Conservation (phyloP, 2,888 invertebrate species). For the Cynaeus angustus region DNA sequence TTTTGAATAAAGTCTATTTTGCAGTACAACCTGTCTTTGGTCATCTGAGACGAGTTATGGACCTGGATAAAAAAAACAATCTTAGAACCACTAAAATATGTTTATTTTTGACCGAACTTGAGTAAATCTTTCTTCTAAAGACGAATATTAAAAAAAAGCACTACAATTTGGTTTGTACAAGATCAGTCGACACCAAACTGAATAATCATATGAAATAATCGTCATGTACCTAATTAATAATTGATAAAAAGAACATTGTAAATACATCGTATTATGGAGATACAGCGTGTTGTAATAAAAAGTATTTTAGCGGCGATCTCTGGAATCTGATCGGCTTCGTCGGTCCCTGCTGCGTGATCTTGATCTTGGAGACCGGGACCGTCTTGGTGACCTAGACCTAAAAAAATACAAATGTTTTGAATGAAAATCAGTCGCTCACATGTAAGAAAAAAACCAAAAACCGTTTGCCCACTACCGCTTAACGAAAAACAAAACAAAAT, state of each 20-base stretch:
- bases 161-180: conserved; percentile 20
- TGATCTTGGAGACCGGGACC: conserved; percentile 70
- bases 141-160: conserved; percentile 10
- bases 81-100: conserved; percentile 24
- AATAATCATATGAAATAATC: conserved; percentile 23
- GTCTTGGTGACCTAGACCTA: conserved; percentile 71
- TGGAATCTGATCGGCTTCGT: conserved; percentile 75
- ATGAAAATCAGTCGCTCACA: conserved; percentile 8
- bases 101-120: conserved; percentile 29
- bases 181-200: conserved; percentile 16
- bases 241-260: conserved; percentile 32
- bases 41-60: background rate
- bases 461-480: conserved; percentile 38
- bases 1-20: conserved; percentile 18
- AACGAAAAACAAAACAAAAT: conserved; percentile 28
- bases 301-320: conserved; percentile 73
- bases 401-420: conserved; percentile 53
- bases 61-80: background rate
- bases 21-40: background rate
- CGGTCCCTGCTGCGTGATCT: conserved; percentile 75
- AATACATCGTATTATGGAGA: conserved; percentile 25
- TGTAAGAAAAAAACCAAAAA: conserved; percentile 14
- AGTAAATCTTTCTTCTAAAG: conserved; percentile 13
- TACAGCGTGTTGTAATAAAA: conserved; percentile 9
- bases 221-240: conserved; percentile 8